Evolutionary conservation across 2,797 vertebrate species (phyloP), one percentile per base, ranked within the genome.

Genomic region (Tarsius wallacei): DNA sequence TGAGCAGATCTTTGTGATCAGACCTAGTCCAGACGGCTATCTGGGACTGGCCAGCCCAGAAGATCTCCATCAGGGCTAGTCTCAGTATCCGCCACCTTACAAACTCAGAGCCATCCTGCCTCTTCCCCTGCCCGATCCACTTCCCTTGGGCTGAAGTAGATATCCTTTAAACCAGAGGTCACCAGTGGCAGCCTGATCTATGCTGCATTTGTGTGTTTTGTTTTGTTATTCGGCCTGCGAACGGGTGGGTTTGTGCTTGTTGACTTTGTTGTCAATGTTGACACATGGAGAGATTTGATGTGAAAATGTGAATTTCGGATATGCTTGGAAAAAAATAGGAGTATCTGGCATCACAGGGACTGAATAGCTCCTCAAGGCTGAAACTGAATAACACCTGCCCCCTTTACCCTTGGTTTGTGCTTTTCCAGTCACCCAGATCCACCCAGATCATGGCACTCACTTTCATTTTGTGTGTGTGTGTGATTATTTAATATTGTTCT

Each of bases 401-500:
- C 11, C 73, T 71, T 19, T 42, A 31, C 31, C 17, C 28, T 36
- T 28, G 13, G 17, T 9, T 51, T 51, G 53, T 16, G 16, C 22
- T 64, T 64, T 49, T 5, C 2, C 4, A 6, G 14, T 55, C 7
- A 63, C 33, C 4, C 78, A 33, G 15, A 15, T 8, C 21, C 66
- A 22, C 53, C 8, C 57, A 47, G 42, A 36, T 42, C 42, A 42
- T 42, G 42, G 42, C 7, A 42, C 42, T 4, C 42, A 42, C 42
- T 42, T 4, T 42, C 42, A 42, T 42, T 42, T n/a, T n/a, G n/a
- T n/a, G n/a, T 42, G 42, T 42, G 42, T 42, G 42, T 86, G 74
- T 97, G 90, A 95, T 96, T 91, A 95, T 91, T 93, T 96, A 95
- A 85, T 93, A 87, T 86, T 86, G n/a, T 91, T 91, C 77, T 96